phyloP scores from a whole-genome alignment of 2,113 vertebrate species.

The Sprattus sprattus region DNA sequence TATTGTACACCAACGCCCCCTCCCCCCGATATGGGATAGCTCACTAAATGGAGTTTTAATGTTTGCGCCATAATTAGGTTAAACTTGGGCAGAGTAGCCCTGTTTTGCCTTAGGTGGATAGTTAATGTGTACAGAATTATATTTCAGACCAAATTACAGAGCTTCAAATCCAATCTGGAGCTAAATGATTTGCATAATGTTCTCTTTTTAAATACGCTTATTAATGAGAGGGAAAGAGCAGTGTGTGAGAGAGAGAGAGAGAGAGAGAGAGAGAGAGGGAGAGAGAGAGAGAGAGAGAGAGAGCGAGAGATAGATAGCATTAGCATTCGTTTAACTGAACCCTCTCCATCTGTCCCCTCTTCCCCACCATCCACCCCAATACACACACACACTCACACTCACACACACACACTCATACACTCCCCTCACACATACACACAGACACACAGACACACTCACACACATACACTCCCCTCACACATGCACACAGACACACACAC shows the following conservation, averaged over 20 bases:
- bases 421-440: slow-evolving; percentile 17
- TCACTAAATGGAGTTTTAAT: slow-evolving; percentile 61
- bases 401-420: neutral
- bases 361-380: slow-evolving; percentile 13
- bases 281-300: slow-evolving; percentile 25
- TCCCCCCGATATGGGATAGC: neutral
- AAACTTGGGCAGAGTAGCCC: slow-evolving; percentile 55
- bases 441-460: neutral
- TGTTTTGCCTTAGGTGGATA: slow-evolving; percentile 63
- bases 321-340: slow-evolving; percentile 60
- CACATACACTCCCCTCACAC: neutral
- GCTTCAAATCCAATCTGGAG: slow-evolving; percentile 58
- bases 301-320: slow-evolving; percentile 43
- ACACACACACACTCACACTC: neutral
- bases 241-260: slow-evolving; percentile 29
- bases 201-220: slow-evolving; percentile 70
- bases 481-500: slow-evolving; percentile 17
- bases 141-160: slow-evolving; percentile 61
- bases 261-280: neutral
- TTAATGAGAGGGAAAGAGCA: slow-evolving; percentile 60
- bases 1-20: slow-evolving; percentile 22
- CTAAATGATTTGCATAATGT: slow-evolving; percentile 65
- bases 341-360: neutral
- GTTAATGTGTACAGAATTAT: slow-evolving; percentile 66
- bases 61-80: slow-evolving; percentile 69